phyloP scores from a whole-genome alignment of 2,888 invertebrate species.

The Chymomyza caudatula region DNA sequence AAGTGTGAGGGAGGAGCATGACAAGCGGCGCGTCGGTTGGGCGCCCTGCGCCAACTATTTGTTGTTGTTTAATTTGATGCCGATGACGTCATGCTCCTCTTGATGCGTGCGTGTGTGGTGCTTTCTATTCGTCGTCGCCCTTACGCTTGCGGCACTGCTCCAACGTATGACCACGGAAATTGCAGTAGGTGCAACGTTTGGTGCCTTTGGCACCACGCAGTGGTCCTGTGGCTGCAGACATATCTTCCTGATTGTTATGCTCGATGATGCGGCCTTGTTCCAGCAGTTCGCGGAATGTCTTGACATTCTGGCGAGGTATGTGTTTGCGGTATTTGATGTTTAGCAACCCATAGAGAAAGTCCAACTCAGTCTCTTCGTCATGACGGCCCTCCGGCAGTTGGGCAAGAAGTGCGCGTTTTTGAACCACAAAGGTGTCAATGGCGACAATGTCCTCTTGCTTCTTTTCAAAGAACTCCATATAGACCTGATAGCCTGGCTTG shows the following conservation, averaged over 20 bases:
- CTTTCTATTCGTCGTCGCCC: slow-evolving; percentile 25
- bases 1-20: slow-evolving; percentile 5
- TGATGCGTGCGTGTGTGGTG: slow-evolving; percentile 8
- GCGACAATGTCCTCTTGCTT: slow-evolving; percentile 59
- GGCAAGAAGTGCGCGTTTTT: slow-evolving; percentile 73
- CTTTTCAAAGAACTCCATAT: slow-evolving; percentile 73
- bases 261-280: slow-evolving; percentile 74
- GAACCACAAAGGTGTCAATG: slow-evolving; percentile 73
- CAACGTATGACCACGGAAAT: slow-evolving; percentile 71
- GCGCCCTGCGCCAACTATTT: slow-evolving; percentile 24
- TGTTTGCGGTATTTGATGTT: slow-evolving; percentile 74
- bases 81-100: slow-evolving; percentile 36
- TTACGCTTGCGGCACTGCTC: slow-evolving; percentile 71
- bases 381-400: slow-evolving; percentile 74
- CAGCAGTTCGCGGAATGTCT: slow-evolving; percentile 71
- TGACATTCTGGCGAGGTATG: slow-evolving; percentile 64
- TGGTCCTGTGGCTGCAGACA: slow-evolving; percentile 33
- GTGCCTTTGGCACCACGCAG: slow-evolving; percentile 44
- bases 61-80: slow-evolving; percentile 4
- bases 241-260: slow-evolving; percentile 64
- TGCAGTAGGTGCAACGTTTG: slow-evolving; percentile 73
- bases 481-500: slow-evolving; percentile 74
- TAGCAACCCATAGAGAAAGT: slow-evolving; percentile 73
- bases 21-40: slow-evolving; percentile 14
- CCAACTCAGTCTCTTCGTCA: slow-evolving; percentile 71